These are phyloP conservation scores for Blastobasis adustella DNA, from an alignment of 2,888 invertebrate species.

Conservation along the genomic window DNA sequence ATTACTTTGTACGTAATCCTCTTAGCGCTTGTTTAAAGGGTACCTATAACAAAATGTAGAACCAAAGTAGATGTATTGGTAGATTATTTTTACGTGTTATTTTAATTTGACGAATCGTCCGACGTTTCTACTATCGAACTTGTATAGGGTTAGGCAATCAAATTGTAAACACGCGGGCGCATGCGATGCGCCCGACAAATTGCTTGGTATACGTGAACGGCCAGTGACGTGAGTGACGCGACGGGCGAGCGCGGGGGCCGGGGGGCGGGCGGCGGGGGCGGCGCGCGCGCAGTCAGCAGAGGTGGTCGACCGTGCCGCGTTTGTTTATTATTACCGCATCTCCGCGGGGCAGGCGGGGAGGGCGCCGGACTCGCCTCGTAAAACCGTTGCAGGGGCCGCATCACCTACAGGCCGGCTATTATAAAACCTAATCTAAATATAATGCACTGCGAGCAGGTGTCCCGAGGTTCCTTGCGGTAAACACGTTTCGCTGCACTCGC, in stretches of 20 bases:
- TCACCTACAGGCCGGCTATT: conserved; percentile 6
- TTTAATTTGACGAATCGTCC: too few relatives aligned
- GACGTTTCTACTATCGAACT: too few relatives aligned
- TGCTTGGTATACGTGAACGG: not conserved
- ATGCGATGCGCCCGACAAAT: too few relatives aligned
- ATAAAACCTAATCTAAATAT: conserved; percentile 1
- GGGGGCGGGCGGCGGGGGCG: conserved; percentile 11
- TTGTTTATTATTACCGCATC: conserved; percentile 16
- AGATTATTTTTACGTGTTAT: too few relatives aligned
- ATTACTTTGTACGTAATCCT: too few relatives aligned
- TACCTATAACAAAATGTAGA: too few relatives aligned
- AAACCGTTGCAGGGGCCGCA: conserved; percentile 13
- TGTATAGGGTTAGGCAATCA: too few relatives aligned
- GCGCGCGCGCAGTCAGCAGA: not conserved
- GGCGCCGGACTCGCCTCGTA: conserved; percentile 4
- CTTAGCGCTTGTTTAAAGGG: too few relatives aligned
- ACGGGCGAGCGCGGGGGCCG: not conserved
- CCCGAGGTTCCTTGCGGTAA: not conserved
- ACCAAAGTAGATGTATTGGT: too few relatives aligned
- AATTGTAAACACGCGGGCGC: too few relatives aligned
- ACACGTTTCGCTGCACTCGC: not conserved
- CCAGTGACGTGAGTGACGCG: not conserved
- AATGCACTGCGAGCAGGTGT: not conserved
- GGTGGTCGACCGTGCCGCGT: conserved; percentile 13
- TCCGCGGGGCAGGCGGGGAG: conserved; percentile 3